Evolutionary conservation across 2,888 invertebrate species (phyloP), one percentile per base, ranked within the genome.

Genomic region (Chymomyza procnemis): DNA sequence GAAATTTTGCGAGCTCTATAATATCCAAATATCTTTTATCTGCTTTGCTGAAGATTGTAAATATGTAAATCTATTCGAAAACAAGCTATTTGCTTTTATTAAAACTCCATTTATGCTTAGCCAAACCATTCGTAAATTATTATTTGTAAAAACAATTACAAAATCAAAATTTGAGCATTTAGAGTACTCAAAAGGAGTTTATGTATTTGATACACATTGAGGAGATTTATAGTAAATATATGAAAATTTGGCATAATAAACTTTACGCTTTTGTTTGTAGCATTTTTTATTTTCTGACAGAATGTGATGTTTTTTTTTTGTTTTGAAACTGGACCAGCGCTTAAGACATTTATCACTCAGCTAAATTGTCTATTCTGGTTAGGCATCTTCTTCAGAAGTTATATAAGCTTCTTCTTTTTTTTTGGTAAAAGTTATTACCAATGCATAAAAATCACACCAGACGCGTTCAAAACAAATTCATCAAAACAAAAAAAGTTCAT

Each of bases 401-500:
- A 9, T 41, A 12, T 41, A 41, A 41, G 12, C 34, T 34, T 8
- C 34, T 41, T 41, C 12, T 14, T 41, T 12, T 41, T 41, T 41
- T 41, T 41, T 41, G 12, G 5, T 1, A 61, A 64, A 61, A 73
- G 66, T 74, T 69, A 69, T 72, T 70, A 70, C 59, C 57, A 64
- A 71, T 66, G 46, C 72, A 76, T 81, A 79, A 74, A 77, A 82
- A 79, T 73, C 64, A 69, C 59, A 63, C 70, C 67, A 85, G 64
- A 62, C 73, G 80, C 71, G 71, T 69, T 65, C 72, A 77, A 80
- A 82, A 78, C 76, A 79, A 77, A 81, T 81, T 79, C 83, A 82
- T 81, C 82, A 82, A 82, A 75, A 82, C 67, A 85, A 61, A 70
- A 71, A 70, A 82, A 80, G 83, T 80, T 82, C 69, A 79, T 85